phyloP scores from a whole-genome alignment of 2,113 vertebrate genomes.

The Neopipo cinnamomea region DNA sequence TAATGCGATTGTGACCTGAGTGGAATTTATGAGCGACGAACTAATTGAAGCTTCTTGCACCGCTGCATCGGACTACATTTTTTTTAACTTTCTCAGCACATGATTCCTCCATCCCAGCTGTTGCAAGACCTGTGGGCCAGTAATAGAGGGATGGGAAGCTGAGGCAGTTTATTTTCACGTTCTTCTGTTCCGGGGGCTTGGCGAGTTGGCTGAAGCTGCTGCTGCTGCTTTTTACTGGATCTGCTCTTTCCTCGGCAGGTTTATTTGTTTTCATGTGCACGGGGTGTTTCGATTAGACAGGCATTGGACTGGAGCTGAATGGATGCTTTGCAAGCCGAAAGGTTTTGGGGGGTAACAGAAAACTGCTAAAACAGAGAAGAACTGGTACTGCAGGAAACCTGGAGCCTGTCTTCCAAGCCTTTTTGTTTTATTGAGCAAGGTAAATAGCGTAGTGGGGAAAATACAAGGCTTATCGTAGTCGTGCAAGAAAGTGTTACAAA shows the following conservation, averaged over 20 bases:
- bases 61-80: neutral
- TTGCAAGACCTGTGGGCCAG: constrained; percentile 11
- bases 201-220: constrained; percentile 15
- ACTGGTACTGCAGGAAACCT: constrained; percentile 39
- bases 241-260: neutral
- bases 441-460: constrained; percentile 36
- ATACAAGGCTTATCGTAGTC: neutral
- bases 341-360: neutral
- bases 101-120: neutral
- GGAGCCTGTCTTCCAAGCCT: constrained; percentile 32
- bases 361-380: constrained; percentile 24
- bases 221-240: constrained; percentile 39
- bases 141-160: constrained; percentile 39
- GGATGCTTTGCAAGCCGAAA: constrained; percentile 5
- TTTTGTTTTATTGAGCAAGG: constrained; percentile 59
- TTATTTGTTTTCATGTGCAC: neutral
- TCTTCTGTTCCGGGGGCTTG: constrained; percentile 6
- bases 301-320: constrained; percentile 3
- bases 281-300: neutral
- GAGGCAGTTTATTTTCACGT: constrained; percentile 10
- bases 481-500: neutral
- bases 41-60: constrained; percentile 4
- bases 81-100: neutral
- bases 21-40: constrained; percentile 13
- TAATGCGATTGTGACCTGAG: constrained; percentile 43